Evolutionary conservation across 2,113 vertebrate species (phyloP), one percentile per base, ranked within the genome.

Genomic region (Bombycilla garrulus): DNA sequence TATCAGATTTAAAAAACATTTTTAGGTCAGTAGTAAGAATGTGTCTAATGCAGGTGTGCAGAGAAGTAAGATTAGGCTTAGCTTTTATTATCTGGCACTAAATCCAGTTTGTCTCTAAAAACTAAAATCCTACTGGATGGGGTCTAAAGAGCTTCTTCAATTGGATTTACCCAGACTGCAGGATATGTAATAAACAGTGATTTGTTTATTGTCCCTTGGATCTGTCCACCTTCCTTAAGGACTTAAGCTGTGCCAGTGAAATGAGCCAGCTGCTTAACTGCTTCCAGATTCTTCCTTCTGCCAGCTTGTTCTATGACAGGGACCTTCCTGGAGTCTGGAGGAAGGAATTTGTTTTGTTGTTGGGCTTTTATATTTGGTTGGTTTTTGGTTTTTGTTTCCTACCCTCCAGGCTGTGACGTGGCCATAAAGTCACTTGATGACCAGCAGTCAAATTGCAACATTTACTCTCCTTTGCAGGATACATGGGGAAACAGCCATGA

Each of bases 31-130:
- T 61, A 21, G 19, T 47, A 66, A 74, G 69, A 95, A 58, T 66
- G 44, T 60, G 17, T 78, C n/a, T 77, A 65, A 62, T 62, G 72
- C 26, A 82, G 61, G 14, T 93, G 25, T 25, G 19, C 16, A 84
- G 35, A 38, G 70, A 69, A 76, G 21, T 38, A 88, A 76, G 56
- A 69, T 85, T 86, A 93, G 42, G 33, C 29, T 92, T 57, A 77
- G 57, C 50, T 90, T 87, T 70, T 80, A 35, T 83, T 77, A 66
- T 42, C 36, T n/a, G 35, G 56, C 69, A 56, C 11, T 88, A 92
- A 90, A 88, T 70, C 84, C 8, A 11, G 78, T 86, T 93, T 88
- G 60, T 90, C 44, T 88, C 50, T 69, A 50, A 82, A 85, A 82
- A 3, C 19, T 33, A 66, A 88, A 96, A 70, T 66, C 67, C 54